Conservation (phyloP, 2,888 invertebrate genomes). For the Phanerotoma sp. region DNA sequence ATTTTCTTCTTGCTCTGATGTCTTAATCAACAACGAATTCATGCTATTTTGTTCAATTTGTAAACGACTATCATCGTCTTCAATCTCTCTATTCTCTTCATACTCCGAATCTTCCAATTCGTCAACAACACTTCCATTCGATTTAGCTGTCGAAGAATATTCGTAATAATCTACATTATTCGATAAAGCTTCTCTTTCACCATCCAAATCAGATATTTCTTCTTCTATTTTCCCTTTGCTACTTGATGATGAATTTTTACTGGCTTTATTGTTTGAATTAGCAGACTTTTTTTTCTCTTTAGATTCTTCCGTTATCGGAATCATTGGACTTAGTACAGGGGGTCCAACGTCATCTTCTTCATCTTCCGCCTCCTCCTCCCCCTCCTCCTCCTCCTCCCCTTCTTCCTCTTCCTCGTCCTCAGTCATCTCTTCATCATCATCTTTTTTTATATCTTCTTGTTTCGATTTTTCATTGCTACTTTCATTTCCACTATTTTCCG, state of each 20-base stretch:
- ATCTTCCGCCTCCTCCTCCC: conserved; percentile 24
- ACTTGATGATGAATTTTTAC: conserved; percentile 35
- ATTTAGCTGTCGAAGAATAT: conserved; percentile 12
- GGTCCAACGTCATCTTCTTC: conserved; percentile 50
- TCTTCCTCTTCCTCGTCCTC: conserved; percentile 2
- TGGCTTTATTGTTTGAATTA: conserved; percentile 35
- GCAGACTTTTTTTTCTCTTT: conserved; percentile 19
- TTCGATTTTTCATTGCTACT: conserved; percentile 28
- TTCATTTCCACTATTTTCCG: conserved; percentile 20
- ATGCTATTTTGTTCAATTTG: conserved; percentile 22
- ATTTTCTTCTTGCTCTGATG: conserved; percentile 4
- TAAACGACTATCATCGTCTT: conserved; percentile 20
- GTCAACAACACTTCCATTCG: conserved; percentile 18
- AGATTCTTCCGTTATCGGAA: conserved; percentile 42
- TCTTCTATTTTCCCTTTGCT: conserved; percentile 21
- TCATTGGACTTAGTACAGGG: conserved; percentile 52
- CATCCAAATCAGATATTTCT: conserved; percentile 13
- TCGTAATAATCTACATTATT: conserved; percentile 17
- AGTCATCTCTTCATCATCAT: conserved; percentile 2
- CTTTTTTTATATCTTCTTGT: conserved; percentile 6
- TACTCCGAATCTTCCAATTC: conserved; percentile 22
- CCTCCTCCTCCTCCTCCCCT: not conserved
- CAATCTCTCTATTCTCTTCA: conserved; percentile 22
- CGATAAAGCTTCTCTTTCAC: conserved; percentile 8
- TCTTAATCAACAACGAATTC: not conserved